These are phyloP conservation scores for Otolemur crassicaudatus DNA, from an alignment of 2,797 vertebrate genomes.

Conservation along the genomic window DNA sequence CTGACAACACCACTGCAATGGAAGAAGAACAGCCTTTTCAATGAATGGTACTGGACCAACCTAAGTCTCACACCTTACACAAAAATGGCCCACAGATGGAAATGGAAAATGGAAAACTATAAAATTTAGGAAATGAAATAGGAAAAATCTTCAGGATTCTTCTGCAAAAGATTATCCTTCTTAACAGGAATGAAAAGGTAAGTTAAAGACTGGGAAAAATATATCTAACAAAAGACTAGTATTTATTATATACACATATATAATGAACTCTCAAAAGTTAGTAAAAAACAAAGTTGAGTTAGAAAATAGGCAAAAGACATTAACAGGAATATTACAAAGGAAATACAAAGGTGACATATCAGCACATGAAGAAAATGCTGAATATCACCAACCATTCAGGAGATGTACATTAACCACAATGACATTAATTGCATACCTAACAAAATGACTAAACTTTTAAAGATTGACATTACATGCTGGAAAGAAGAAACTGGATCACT, in stretches of 20 bases:
- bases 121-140: neutral
- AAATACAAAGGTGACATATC: neutral
- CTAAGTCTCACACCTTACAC: neutral
- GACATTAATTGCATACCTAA: neutral
- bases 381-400: neutral
- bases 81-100: neutral
- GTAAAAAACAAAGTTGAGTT: neutral
- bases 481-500: neutral
- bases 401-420: neutral
- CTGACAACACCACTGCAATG: too few relatives aligned
- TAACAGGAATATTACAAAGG: neutral
- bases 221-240: too few relatives aligned
- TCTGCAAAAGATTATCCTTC: neutral
- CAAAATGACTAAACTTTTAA: neutral
- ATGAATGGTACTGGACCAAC: neutral
- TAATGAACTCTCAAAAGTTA: too few relatives aligned
- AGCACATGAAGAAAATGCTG: neutral
- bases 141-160: neutral
- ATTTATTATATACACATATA: too few relatives aligned
- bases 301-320: neutral
- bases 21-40: too few relatives aligned
- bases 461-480: neutral
- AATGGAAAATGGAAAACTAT: slow-evolving; percentile 19
- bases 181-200: neutral
- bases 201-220: neutral